Base-by-base conservation (phyloP, 2,113 vertebrate genomes). In the Okapia johnstoni region DNA sequence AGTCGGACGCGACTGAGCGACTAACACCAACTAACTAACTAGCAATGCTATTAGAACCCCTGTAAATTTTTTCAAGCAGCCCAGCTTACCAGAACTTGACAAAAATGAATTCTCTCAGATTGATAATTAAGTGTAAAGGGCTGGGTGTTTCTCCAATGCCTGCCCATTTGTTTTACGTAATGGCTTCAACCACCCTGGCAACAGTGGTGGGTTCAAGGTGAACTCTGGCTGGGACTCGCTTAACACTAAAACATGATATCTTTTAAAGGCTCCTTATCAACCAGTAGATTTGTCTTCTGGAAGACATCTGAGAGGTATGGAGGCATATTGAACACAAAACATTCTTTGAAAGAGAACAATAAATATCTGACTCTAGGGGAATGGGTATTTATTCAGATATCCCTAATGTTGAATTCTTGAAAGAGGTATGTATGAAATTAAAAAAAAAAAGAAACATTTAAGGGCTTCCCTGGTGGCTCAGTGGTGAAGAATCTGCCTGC, bases 31-130 rank as follows among this genome's bases (percentile, higher is more conserved):
- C 57, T 48, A 61, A 80, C 33, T 57, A 46, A 61, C 57, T 92
- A 92, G 94, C 40, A 80, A 90, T 73, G 36, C 79, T 73, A 33
- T 30, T 13, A 40, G 60, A 93, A 94, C 6, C 10, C 46, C 46
- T 58, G 33, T 63, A 46, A 92, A 55, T 94, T 87, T 94, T 81
- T 96, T 87, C 88, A 97, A 43, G 36, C 23, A 73, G n/a, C 28
- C 60, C 94, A 73, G 89, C 40, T 94, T 86, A 79, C 23, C 21
- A 93, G 23, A 89, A 83, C 1, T 17, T 90, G 46, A 96, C 52
- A 94, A 92, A 85, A 93, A 77, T 1, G 0, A 40, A 54, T 87
- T 61, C 93, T 46, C 48, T 93, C 36, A 95, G 33, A 30, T 80
- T 73, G 76, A 36, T 88, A 70, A 55, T 61, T 15, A 23, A 88